Evolutionary conservation across 2,797 vertebrate species (phyloP).

Genomic region (Sorex maritimensis): DNA sequence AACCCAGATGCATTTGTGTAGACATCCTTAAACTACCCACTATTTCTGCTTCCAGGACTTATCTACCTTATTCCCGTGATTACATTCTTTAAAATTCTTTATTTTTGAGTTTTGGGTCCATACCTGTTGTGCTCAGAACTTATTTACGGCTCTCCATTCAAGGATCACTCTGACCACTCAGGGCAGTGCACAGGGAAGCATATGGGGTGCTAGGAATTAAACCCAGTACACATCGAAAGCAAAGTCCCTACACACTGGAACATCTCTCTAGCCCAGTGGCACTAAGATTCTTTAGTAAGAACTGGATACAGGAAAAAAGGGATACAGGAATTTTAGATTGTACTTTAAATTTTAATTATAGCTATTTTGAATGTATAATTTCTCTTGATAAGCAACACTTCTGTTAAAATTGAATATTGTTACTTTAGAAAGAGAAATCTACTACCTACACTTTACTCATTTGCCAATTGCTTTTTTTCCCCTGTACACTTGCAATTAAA

Average conservation of each 20-base stretch:
- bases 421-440: slow-evolving; percentile 28
- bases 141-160: no score
- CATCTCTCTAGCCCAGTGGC: background rate
- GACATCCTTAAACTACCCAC: background rate
- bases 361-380: background rate
- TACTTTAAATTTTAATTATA: background rate
- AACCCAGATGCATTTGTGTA: background rate
- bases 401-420: background rate
- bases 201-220: no score
- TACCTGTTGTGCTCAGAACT: no score
- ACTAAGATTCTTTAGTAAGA: slow-evolving; percentile 2
- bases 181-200: no score
- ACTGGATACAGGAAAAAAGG: slow-evolving; percentile 21
- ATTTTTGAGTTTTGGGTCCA: no score
- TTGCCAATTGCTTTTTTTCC: slow-evolving; percentile 80
- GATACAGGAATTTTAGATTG: slow-evolving; percentile 20
- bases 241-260: no score
- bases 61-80: slow-evolving; percentile 4
- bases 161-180: no score
- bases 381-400: slow-evolving; percentile 16
- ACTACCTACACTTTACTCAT: slow-evolving; percentile 20
- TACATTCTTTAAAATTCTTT: background rate
- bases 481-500: slow-evolving; percentile 81
- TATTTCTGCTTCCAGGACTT: background rate
- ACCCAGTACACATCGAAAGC: no score